Conservation (phyloP, 2,113 vertebrate species). For the Sapajus apella region DNA sequence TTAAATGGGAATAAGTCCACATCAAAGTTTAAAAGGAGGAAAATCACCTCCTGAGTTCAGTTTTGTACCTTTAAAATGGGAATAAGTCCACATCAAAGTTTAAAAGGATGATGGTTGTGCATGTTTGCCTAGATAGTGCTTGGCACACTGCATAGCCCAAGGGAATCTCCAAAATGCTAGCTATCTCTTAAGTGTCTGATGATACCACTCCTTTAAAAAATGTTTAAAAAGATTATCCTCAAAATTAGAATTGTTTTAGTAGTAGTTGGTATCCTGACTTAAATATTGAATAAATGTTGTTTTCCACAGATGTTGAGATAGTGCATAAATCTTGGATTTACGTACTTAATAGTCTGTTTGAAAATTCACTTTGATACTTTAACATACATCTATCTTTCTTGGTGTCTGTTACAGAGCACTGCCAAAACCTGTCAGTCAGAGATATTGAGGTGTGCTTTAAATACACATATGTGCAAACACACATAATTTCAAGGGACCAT, state of each 20-base stretch:
- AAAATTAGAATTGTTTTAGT: not conserved
- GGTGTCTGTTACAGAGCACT: slow-evolving; percentile 2
- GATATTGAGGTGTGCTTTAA: not conserved
- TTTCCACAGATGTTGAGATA: not conserved
- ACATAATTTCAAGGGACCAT: not conserved
- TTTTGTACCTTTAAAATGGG: not conserved
- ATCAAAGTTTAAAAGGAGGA: not conserved
- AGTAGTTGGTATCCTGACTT: not conserved
- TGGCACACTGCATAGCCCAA: not conserved
- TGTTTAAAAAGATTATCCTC: not conserved
- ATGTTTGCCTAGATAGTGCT: not conserved
- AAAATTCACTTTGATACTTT: slow-evolving; percentile 46
- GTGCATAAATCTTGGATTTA: slow-evolving; percentile 10
- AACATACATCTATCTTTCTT: not conserved
- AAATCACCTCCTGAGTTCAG: not conserved
- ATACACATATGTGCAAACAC: not conserved
- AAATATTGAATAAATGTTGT: not conserved
- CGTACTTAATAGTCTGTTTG: slow-evolving; percentile 9
- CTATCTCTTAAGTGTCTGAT: not conserved
- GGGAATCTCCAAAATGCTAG: not conserved
- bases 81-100: not conserved
- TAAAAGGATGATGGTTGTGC: not conserved
- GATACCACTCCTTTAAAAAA: not conserved
- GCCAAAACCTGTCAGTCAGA: slow-evolving; percentile 18
- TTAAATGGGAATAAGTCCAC: not conserved